These are phyloP conservation scores for Battus philenor DNA, from an alignment of 1,140 invertebrate genomes.

Conservation along the genomic window DNA sequence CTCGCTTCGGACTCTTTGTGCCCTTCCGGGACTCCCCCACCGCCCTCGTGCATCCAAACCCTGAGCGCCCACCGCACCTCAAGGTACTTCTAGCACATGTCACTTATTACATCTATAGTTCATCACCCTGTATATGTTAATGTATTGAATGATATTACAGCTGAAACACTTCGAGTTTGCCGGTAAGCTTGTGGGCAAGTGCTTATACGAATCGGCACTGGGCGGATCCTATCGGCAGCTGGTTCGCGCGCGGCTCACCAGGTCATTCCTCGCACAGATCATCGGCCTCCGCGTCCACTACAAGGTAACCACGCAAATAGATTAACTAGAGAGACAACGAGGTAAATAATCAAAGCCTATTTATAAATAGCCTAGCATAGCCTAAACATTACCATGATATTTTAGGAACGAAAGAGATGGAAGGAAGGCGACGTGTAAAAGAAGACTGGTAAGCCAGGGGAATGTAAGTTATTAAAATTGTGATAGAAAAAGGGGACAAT, in stretches of 20 bases:
- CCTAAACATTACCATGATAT: too few relatives aligned
- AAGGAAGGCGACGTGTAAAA: too few relatives aligned
- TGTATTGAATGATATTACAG: too few relatives aligned
- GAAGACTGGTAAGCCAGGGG: too few relatives aligned
- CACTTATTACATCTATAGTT: too few relatives aligned
- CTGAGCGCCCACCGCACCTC: constrained; percentile 78
- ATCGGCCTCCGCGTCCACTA: constrained; percentile 95
- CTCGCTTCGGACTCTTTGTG: constrained; percentile 87
- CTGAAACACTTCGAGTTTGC: constrained; percentile 95
- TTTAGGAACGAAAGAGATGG: too few relatives aligned
- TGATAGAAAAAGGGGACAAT: too few relatives aligned
- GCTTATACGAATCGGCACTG: constrained; percentile 92
- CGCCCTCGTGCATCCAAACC: constrained; percentile 93
- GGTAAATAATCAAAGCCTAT: too few relatives aligned
- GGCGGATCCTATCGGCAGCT: constrained; percentile 92
- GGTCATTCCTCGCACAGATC: constrained; percentile 95
- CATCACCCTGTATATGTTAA: too few relatives aligned
- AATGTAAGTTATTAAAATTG: too few relatives aligned
- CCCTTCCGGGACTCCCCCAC: constrained; percentile 90
- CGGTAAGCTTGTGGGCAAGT: constrained; percentile 95
- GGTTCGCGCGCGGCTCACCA: constrained; percentile 91
- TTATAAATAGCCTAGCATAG: too few relatives aligned
- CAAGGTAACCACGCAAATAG: constrained; percentile 83
- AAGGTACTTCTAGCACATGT: constrained; percentile 21
- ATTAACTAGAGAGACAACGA: too few relatives aligned